Evolutionary conservation across 1,140 invertebrate species (phyloP), one percentile per base, ranked within the genome.

Genomic region (Drosophila lini): DNA sequence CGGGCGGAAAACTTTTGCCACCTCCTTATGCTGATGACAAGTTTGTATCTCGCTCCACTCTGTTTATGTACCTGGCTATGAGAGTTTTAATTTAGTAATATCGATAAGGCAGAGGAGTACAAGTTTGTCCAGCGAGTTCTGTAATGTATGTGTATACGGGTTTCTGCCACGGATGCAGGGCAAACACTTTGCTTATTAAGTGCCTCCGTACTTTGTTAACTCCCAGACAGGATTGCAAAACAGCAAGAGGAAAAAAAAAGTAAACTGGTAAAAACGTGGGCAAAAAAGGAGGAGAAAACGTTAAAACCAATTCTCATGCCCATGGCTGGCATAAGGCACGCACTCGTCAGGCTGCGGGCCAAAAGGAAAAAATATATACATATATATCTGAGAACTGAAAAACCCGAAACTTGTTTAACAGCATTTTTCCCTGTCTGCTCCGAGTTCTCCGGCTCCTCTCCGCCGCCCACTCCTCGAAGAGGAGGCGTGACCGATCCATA

Each of bases 341-440:
- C 71, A 80, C 48, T 71, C 45, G 41, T 52, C 44, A 42, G 16
- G 25, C 53, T 28, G 44, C 48, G 62, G 40, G 41, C 56, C 34
- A 34, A 28, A 28, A 25, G 42, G 52, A 68, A 62, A 63, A 69
- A 52, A 62, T 42, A 58, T 22, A 22, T 22, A 22, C 5, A 11
- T 22, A 13, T 22, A 45, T 57, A 55, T 60, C 36, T 11, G 47
- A 71, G 65, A 68, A 75, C 52, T 41, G 52, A 85, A 74, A 61
- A 74, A 52, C 38, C 53, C 57, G 60, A 85, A 86, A 86, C 82
- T 76, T 80, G 82, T 86, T 86, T 48, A 73, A 88, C 82, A 77
- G 83, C 79, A 86, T 86, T 83, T 80, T 76, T 60, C 44, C 22
- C 57, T 61, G 69, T 71, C 58, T 58, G 44, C 52, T 41, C 59